Base-by-base conservation (phyloP, 2,888 invertebrate species). In the Limnephilus auricula region DNA sequence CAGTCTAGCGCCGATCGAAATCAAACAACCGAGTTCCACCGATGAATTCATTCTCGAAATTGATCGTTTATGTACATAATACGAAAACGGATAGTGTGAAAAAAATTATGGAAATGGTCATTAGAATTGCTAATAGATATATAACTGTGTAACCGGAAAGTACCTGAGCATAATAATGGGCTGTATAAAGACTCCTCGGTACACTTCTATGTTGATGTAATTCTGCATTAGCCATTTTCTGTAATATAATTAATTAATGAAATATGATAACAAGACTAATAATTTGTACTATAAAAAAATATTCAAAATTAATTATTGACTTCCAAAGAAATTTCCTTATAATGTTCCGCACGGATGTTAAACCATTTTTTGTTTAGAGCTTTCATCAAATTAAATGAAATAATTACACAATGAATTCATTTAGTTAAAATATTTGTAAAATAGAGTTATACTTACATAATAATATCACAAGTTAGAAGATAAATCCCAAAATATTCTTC, bases 121-220 rank as follows among this genome's bases (percentile, higher is more conserved):
- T 40, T 40, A 40, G 40, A n/a, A n/a, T n/a, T n/a, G n/a, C n/a
- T n/a, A n/a, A n/a, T n/a, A n/a, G n/a, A n/a, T n/a, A n/a, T n/a
- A n/a, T n/a, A n/a, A n/a, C n/a, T n/a, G n/a, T n/a, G n/a, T n/a
- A n/a, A n/a, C n/a, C n/a, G 37, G 5, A 40, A 40, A 25, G 93
- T 93, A 95, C 96, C 95, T 96, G 96, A 93, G 96, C 95, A 94
- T 97, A 97, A 86, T 97, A 97, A 94, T 97, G 97, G 91, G 97
- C 96, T 86, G 97, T 97, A 94, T 97, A 97, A 90, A 97, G 96
- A 94, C 97, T 97, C 93, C 97, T 96, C 15, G 96, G 95, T 94
- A 95, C 95, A 92, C 94, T 94, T 93, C 94, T 94, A 93, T 96
- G 95, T 94, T 96, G 96, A 94, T 96, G 95, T 94, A 95, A 95